Evolutionary conservation across 2,888 invertebrate species (phyloP), one percentile per base, ranked within the genome.

Genomic region (Elegia similella): DNA sequence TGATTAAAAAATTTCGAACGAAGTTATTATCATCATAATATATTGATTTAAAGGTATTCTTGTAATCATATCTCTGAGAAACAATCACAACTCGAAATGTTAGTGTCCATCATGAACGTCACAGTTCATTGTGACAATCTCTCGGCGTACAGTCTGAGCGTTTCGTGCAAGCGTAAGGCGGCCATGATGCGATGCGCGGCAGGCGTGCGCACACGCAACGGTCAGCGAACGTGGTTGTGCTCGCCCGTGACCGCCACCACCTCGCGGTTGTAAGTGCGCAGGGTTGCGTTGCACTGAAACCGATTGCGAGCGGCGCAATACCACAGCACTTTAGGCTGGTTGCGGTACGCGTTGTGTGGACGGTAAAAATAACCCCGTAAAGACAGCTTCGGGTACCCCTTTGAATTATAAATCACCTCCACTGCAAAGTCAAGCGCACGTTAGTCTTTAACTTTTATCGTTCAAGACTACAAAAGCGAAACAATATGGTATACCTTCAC

Each of bases 271-370:
- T 72, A 82, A 0, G 90, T 90, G 52, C 88, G 72, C 60, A 89
- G 59, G 0, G 77, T 84, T 1, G 90, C 89, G 13, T 67, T 66
- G 63, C 91, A 91, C 53, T 82, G 78, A 68, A 73, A 83, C 67
- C 76, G 83, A 60, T 71, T 77, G 47, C 90, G 73, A n/a, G 77
- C 76, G 2, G 82, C 80, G 60, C 91, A 91, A 66, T 91, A 90
- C 90, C 90, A 91, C 50, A 91, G 66, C 42, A 88, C 76, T 62
- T 78, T 84, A 0, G 85, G 83, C 65, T 84, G 83, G 58, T 88
- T 88, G 55, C 90, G 77, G 62, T 91, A 89, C 42, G 86, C 88
- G 66, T 91, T 91, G 71, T 91, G 90, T 1, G 89, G 87, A 10
- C 89, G 78, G 64, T 81, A 91, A 62, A 73, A 70, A 68, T 88